Percentiles rank a stretch among this genome's conserved stretches.
phyloP scores from a whole-genome alignment of 2,888 invertebrate species.

The Fragum sueziense region DNA sequence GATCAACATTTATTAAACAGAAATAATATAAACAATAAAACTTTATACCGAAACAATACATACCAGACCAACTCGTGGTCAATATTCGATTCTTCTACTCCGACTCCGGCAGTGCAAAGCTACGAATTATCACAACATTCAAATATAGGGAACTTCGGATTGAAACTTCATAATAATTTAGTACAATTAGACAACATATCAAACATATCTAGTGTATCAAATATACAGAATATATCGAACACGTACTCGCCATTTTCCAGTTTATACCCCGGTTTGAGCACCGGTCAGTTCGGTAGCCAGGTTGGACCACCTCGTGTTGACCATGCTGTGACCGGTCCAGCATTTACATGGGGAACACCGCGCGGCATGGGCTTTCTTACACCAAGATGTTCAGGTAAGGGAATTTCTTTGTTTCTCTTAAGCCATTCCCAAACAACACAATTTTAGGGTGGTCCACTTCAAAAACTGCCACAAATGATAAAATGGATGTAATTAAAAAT shows the following conservation, averaged over 20 bases:
- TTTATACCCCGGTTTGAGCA: constrained; percentile 46
- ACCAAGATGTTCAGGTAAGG: constrained; percentile 54
- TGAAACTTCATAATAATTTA: constrained; percentile 57
- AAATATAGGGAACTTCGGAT: constrained; percentile 48
- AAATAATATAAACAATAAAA: constrained; percentile 44
- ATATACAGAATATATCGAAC: constrained; percentile 47
- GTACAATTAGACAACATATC: constrained; percentile 56
- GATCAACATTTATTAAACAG: constrained; percentile 45
- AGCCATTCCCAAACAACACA: too few relatives aligned
- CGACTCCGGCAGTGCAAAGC: constrained; percentile 23
- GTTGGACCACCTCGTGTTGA: constrained; percentile 42
- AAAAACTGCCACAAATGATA: too few relatives aligned
- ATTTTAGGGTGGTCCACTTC: too few relatives aligned
- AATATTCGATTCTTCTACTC: constrained; percentile 37
- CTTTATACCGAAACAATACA: constrained; percentile 45
- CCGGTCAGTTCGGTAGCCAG: constrained; percentile 37
- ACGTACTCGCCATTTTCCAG: constrained; percentile 51
- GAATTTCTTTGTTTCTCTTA: too few relatives aligned
- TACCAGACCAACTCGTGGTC: constrained; percentile 42
- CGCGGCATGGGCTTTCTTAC: constrained; percentile 52
- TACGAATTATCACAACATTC: constrained; percentile 42
- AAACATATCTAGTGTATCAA: constrained; percentile 46
- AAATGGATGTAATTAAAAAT: too few relatives aligned
- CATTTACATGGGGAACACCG: constrained; percentile 50
- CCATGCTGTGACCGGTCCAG: constrained; percentile 43